Evolutionary conservation across 2,797 vertebrate genomes (phyloP).

Genomic region (Eulemur mongoz): DNA sequence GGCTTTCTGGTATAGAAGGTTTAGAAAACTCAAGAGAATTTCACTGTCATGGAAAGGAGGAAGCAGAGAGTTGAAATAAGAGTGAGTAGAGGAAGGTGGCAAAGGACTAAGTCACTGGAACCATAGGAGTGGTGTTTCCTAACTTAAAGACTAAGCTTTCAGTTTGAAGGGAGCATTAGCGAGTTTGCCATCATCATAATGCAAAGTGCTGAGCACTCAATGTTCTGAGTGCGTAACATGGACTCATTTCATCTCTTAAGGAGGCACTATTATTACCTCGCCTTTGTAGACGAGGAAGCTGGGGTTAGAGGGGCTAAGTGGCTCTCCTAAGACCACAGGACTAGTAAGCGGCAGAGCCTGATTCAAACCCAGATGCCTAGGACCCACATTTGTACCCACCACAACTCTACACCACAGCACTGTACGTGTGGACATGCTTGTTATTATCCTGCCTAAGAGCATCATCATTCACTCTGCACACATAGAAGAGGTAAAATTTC

Average conservation of each 20-base stretch:
- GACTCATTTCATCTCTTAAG: background rate
- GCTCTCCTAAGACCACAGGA: background rate
- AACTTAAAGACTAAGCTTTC: background rate
- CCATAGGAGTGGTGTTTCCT: background rate
- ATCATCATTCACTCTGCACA: background rate
- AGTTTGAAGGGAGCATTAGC: background rate
- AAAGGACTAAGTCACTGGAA: background rate
- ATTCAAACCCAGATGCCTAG: background rate
- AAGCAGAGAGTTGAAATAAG: background rate
- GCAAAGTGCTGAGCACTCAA: background rate
- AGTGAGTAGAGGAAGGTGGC: background rate
- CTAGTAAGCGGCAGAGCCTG: background rate
- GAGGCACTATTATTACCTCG: background rate
- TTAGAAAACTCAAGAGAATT: background rate
- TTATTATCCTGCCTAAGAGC: background rate
- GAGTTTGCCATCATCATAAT: background rate
- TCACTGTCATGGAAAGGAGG: background rate
- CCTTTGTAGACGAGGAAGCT: background rate
- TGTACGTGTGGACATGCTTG: rapidly evolving
- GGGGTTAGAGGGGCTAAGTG: background rate
- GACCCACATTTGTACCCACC: background rate
- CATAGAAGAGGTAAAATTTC: background rate
- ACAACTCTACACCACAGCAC: rapidly evolving
- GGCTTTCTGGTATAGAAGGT: background rate
- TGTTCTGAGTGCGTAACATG: background rate